Conservation (phyloP, 1,140 invertebrate species). For the Drosophila equinoxialis region DNA sequence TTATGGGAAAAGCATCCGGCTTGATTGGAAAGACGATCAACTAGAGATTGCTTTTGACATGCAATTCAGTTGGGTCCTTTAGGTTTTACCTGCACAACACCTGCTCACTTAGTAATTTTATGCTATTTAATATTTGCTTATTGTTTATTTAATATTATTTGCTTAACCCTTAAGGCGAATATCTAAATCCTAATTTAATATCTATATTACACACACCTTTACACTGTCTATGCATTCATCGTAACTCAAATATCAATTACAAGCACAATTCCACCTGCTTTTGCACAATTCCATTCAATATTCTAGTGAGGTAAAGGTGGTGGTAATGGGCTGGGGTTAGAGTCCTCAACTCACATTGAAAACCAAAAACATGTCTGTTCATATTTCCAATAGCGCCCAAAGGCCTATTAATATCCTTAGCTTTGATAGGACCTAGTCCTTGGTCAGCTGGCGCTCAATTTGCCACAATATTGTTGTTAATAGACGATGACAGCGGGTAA, state of each 20-base stretch:
- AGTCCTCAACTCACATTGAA: not conserved
- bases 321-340: not conserved
- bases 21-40: not conserved
- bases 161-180: no score
- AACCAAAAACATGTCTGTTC: slow-evolving; percentile 61
- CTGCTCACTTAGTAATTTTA: no score
- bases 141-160: no score
- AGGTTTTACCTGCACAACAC: no score
- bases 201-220: slow-evolving; percentile 16
- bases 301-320: no score
- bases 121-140: no score
- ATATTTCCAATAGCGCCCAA: slow-evolving; percentile 71
- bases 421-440: not conserved
- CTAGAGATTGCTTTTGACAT: no score
- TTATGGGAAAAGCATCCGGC: not conserved
- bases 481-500: slow-evolving; percentile 52
- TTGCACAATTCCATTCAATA: not conserved
- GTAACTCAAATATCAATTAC: slow-evolving; percentile 70
- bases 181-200: not conserved
- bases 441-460: not conserved
- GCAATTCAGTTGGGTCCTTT: no score
- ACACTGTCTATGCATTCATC: slow-evolving; percentile 31
- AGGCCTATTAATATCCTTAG: slow-evolving; percentile 62
- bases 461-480: slow-evolving; percentile 64
- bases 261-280: slow-evolving; percentile 25